A percentile compares a stretch with the other conserved stretches of the same genome.
phyloP scores from a whole-genome alignment of 2,797 vertebrate genomes.

The Lophura swinhoii region DNA sequence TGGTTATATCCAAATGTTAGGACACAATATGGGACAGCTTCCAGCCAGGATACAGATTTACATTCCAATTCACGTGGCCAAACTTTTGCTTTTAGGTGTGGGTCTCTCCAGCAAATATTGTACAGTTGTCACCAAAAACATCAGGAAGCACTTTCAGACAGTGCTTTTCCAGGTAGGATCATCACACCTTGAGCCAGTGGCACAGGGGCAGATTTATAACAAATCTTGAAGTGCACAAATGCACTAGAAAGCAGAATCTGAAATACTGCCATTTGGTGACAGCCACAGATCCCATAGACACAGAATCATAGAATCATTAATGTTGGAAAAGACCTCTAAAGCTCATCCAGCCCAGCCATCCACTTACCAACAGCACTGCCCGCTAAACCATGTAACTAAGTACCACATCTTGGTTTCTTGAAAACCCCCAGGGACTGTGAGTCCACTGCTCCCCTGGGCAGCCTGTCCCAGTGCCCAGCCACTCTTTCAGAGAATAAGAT shows the following conservation, averaged over 20 bases:
- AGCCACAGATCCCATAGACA: neutral
- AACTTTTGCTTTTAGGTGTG: neutral
- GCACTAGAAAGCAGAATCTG: neutral
- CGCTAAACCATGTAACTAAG: too few species aligned
- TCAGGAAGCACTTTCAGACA: neutral
- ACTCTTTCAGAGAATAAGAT: too few species aligned
- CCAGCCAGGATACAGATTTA: neutral
- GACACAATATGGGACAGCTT: neutral
- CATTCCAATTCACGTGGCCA: neutral
- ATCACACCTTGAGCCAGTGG: neutral
- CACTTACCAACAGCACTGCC: too few species aligned
- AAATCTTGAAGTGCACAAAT: neutral
- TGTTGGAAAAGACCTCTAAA: too few species aligned
- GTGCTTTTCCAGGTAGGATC: neutral
- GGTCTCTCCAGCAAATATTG: neutral
- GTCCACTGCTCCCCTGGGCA: too few species aligned
- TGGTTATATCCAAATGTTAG: neutral
- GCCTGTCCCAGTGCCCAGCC: too few species aligned
- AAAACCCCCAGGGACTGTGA: too few species aligned
- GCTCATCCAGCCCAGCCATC: too few species aligned
- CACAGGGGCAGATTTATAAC: neutral
- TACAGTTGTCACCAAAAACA: neutral
- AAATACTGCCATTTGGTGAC: neutral
- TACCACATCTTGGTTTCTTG: too few species aligned
- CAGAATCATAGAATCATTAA: too few species aligned